Percentiles rank a stretch among this genome's conserved stretches.
phyloP scores from a whole-genome alignment of 2,888 invertebrate species.

The Acholoe squamosa region DNA sequence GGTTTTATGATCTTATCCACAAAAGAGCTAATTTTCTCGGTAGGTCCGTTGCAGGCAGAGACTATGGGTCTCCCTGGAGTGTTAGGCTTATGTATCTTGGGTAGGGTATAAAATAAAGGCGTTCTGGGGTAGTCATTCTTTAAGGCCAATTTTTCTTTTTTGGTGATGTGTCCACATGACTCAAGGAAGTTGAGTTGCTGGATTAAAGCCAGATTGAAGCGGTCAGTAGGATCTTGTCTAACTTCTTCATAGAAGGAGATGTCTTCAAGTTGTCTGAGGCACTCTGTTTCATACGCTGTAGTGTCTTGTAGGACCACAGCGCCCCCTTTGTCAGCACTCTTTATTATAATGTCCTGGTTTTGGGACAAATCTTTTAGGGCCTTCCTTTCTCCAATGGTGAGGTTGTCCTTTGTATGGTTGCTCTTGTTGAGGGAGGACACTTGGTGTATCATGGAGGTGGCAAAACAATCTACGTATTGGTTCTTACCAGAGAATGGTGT shows the following conservation, averaged over 20 bases:
- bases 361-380: background rate
- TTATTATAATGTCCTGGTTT: background rate
- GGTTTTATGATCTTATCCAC: background rate
- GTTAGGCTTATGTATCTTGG: background rate
- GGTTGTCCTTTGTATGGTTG: background rate
- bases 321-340: background rate
- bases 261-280: background rate
- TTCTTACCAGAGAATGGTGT: background rate
- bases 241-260: background rate
- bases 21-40: background rate
- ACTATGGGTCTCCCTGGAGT: background rate
- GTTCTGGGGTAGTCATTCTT: background rate
- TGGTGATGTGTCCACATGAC: background rate
- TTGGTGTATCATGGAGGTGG: background rate
- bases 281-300: background rate
- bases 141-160: background rate
- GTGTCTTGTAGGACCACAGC: background rate
- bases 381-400: background rate
- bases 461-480: background rate
- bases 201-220: background rate
- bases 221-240: background rate
- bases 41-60: background rate
- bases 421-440: background rate
- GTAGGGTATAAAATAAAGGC: background rate
- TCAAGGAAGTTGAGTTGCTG: background rate